Base-by-base conservation (phyloP, 2,113 vertebrate genomes). In the Pyrgilauda ruficollis region DNA sequence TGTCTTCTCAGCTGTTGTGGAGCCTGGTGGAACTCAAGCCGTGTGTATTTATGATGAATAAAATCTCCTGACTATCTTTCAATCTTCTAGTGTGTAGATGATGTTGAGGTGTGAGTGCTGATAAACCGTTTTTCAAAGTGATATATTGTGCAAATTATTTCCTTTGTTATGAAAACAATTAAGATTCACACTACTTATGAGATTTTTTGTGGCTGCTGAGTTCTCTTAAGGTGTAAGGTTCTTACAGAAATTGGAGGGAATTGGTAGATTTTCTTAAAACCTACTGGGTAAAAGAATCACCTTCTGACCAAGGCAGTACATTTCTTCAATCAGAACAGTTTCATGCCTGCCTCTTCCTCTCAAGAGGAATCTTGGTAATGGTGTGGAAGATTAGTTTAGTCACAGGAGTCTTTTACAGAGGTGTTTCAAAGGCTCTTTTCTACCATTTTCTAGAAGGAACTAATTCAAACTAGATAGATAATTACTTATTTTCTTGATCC, bases 401-500 rank as follows among this genome's bases (percentile, higher is more conserved):
- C 66, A 69, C 47, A 76, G 43, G 35, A 89, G 15, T 83, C 22
- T 89, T 94, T 92, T 78, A 53, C 66, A 55, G 43, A 70, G 75
- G 27, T 84, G 28, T 94, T 95, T 91, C 84, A 87, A 92, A 95
- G 73, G 39, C 52, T 90, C 11, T 90, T 94, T 56, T 87, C 56
- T 76, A 47, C 55, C 43, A 31, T 87, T 88, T 95, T 91, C 43
- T 92, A 73, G 68, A 95, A 90, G 50, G 50, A 89, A 76, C 24
- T 78, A 79, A 66, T 96, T 89, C 55, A 90, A 44, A 67, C 46
- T n/a, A 67, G 62, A 50, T 86, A 87, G 53, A 68, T 84, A 93
- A 93, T 69, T 28, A 41, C n/a, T 91, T 72, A 4, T 15, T 91
- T 91, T 50, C 50, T 84, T 79, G n/a, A 52, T 95, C 35, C 53